Base-by-base conservation (phyloP, 2,888 invertebrate genomes). In the Drosophila testacea region DNA sequence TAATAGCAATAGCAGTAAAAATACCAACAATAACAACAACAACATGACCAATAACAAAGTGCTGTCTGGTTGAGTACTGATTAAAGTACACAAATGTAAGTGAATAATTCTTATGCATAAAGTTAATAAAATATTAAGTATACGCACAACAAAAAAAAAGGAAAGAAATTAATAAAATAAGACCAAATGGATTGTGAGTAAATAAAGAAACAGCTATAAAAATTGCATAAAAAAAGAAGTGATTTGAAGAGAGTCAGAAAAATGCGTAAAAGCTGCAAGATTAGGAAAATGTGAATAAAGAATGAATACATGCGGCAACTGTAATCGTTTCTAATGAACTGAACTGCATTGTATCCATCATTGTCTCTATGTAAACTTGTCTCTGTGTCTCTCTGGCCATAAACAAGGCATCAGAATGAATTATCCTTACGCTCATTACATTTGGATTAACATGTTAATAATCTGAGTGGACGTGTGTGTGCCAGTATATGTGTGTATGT, bases 381-480 rank as follows among this genome's bases (percentile, higher is more conserved):
- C 28, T 11, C 34, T 54, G 6, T 27, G 6, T 42, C 2, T 7
- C 6, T 16, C 13, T 55, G 55, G 57, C 52, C 61, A 68, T 79
- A 57, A 69, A 59, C 69, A 66, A 73, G 64, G 64, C 73, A 68
- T 73, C 74, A 64, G 54, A 64, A 73, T 82, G 82, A 78, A 79
- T 80, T 83, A 84, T 79, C 73, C 83, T 80, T 81, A 77, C 73
- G 82, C 85, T 79, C 79, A 84, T 86, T 83, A 84, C 89, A 84
- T 83, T 82, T 81, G 72, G 79, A 88, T 87, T 87, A 87, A 85
- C 80, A 82, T 84, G 81, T 73, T 79, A 73, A 83, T 88, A 81
- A 84, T 79, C 65, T 76, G 68, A 47, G 46, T 65, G 41, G 41
- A 55, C 61, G 30, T 67, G 27, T 34, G 34, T 62, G 16, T 28